phyloP scores from a whole-genome alignment of 2,113 vertebrate species.

The Trematocara variabile region DNA sequence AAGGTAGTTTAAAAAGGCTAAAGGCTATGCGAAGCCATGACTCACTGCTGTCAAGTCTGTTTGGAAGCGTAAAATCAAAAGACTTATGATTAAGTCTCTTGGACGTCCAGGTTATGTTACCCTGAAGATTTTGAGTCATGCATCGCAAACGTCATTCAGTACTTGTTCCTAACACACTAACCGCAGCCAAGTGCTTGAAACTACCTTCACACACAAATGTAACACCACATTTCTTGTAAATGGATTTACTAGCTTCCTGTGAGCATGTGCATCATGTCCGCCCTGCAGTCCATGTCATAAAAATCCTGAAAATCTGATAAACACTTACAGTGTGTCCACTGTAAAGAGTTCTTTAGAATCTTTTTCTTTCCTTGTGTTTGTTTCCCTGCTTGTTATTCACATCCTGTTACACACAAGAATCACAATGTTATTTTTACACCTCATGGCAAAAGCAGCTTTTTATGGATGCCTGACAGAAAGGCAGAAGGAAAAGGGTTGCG shows the following conservation, averaged over 20 bases:
- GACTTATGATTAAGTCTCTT: not conserved
- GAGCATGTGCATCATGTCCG: not conserved
- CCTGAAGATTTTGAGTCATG: not conserved
- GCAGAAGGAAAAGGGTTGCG: not conserved
- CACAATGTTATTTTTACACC: constrained; percentile 42
- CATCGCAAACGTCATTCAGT: not conserved
- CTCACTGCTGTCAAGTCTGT: not conserved
- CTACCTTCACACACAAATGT: not conserved
- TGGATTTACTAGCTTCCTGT: not conserved
- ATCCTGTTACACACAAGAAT: constrained; percentile 8
- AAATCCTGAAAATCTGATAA: not conserved
- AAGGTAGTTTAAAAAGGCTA: not conserved
- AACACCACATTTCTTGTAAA: not conserved
- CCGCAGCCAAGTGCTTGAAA: not conserved
- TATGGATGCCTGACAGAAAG: not conserved
- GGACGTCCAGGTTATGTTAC: not conserved
- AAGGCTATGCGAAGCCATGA: not conserved
- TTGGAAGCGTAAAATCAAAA: not conserved
- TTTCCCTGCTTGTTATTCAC: constrained; percentile 9
- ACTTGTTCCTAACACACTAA: not conserved
- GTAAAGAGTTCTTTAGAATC: not conserved
- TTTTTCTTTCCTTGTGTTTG: not conserved
- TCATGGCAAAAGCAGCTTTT: not conserved
- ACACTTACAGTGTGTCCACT: not conserved
- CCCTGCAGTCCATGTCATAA: not conserved